Evolutionary conservation across 2,888 invertebrate species (phyloP).

Genomic region (Limnephilus rhombicus): DNA sequence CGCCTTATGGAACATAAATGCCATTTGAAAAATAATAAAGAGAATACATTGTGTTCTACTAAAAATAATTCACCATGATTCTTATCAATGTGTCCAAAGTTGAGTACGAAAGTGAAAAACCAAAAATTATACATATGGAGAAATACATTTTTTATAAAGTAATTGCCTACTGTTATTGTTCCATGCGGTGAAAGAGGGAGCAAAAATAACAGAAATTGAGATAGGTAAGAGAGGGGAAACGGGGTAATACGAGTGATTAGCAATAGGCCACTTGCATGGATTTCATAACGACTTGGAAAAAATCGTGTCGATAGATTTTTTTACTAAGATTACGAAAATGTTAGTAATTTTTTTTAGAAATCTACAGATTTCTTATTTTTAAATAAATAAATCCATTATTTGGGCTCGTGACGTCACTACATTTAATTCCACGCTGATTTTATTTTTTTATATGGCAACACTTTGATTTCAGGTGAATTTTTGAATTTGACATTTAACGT

Average conservation of each 20-base stretch:
- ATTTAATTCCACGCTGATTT: no score
- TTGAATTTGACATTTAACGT: no score
- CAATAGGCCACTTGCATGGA: neutral
- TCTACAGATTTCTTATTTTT: no score
- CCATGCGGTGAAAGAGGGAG: neutral
- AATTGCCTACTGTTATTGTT: neutral
- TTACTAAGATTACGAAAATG: no score
- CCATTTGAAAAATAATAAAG: neutral
- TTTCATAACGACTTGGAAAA: no score
- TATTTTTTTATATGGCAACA: no score
- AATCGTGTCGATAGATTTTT: no score
- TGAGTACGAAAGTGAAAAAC: neutral
- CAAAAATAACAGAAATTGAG: neutral
- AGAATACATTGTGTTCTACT: neutral
- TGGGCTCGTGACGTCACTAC: no score
- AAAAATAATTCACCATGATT: neutral
- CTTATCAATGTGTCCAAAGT: neutral
- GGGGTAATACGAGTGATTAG: neutral
- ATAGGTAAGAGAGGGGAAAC: neutral
- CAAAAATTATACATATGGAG: neutral
- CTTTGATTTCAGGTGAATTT: no score
- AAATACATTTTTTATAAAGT: neutral
- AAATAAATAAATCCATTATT: no score
- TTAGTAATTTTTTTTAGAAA: no score
- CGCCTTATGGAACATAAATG: neutral